phyloP scores from a whole-genome alignment of 2,113 vertebrate genomes.

The Daboia siamensis region DNA sequence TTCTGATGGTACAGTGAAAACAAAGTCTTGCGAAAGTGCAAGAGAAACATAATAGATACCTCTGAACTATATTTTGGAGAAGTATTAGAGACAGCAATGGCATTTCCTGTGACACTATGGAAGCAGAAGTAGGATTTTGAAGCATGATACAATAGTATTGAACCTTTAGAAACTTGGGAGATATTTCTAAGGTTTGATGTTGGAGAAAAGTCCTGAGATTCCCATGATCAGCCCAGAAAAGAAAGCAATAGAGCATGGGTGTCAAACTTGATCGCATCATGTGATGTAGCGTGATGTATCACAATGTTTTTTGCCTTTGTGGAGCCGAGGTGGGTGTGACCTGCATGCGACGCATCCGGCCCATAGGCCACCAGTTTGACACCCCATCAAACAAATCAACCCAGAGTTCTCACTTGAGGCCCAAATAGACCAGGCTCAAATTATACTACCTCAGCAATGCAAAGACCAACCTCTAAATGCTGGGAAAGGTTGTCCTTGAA shows the following conservation, averaged over 20 bases:
- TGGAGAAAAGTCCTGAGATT: neutral
- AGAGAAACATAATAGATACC: neutral
- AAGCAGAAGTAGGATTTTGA: neutral
- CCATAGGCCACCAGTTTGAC: neutral
- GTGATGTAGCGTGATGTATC: no score
- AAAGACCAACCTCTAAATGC: neutral
- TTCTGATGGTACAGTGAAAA: neutral
- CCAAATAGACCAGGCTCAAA: neutral
- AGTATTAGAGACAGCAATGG: neutral
- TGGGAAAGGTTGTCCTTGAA: neutral
- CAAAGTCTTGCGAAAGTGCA: neutral
- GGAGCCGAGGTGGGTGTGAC: no score
- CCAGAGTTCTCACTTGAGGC: neutral
- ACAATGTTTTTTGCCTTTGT: no score
- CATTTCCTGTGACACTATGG: neutral
- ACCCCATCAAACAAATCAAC: neutral
- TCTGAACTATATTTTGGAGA: neutral
- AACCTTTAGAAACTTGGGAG: neutral
- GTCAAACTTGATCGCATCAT: neutral
- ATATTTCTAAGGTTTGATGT: neutral
- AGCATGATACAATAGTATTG: neutral
- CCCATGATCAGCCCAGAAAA: neutral
- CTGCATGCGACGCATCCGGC: no score
- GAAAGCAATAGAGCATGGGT: neutral
- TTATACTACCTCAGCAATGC: neutral